phyloP scores from a whole-genome alignment of 92 coral and sea anemone species.

The Actinernus sp. region DNA sequence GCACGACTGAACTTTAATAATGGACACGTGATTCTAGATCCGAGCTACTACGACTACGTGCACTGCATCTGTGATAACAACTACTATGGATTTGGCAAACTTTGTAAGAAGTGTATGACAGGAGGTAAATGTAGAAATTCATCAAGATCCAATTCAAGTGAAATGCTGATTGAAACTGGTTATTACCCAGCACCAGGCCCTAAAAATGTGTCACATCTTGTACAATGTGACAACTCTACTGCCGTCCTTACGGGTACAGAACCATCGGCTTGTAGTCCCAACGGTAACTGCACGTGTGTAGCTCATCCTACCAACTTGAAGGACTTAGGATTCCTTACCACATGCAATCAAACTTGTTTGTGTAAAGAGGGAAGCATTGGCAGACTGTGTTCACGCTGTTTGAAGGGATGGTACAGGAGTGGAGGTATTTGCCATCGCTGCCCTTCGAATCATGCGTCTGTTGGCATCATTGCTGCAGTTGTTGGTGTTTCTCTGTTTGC shows the following conservation, averaged over 20 bases:
- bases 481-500: slow-evolving; percentile 17
- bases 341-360: slow-evolving; percentile 13
- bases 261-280: slow-evolving; percentile 15
- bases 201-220: slow-evolving; percentile 58
- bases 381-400: slow-evolving; percentile 42
- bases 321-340: neutral
- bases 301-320: too few species aligned
- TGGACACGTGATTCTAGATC: slow-evolving; percentile 69
- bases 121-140: slow-evolving; percentile 59
- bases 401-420: slow-evolving; percentile 18
- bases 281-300: slow-evolving; percentile 20
- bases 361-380: slow-evolving; percentile 27
- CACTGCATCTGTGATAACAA: slow-evolving; percentile 70
- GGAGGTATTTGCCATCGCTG: slow-evolving; percentile 33
- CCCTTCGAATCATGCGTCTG: slow-evolving; percentile 9
- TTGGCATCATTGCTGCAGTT: slow-evolving; percentile 12
- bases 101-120: slow-evolving; percentile 65
- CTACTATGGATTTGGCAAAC: slow-evolving; percentile 51
- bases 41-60: slow-evolving; percentile 43
- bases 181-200: slow-evolving; percentile 73
- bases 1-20: slow-evolving; percentile 51
- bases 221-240: slow-evolving; percentile 10
- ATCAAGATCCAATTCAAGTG: too few species aligned
- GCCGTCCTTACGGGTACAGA: neutral
- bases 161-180: slow-evolving; percentile 68